A percentile compares a stretch with the other conserved stretches of the same genome.
These are phyloP conservation scores for Dendrophyllia cribrosa DNA, from an alignment of 64 coral and sea anemone genomes.

Conservation along the genomic window DNA sequence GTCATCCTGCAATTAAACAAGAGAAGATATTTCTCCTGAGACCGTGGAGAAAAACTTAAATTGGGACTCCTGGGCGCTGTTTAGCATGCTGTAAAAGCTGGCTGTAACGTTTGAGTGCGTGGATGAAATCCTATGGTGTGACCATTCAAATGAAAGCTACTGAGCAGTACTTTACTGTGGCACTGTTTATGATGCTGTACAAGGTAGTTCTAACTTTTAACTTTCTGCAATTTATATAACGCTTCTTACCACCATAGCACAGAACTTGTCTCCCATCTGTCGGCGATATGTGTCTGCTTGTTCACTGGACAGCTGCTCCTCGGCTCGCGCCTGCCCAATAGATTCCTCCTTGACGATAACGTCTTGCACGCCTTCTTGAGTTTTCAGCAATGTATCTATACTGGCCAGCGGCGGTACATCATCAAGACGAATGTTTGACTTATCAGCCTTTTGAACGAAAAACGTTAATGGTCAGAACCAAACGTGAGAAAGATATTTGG, in stretches of 20 bases:
- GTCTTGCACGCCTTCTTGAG: slow-evolving; percentile 79
- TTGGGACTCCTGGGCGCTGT: no score
- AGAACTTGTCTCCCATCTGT: slow-evolving; percentile 93
- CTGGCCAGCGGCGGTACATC: slow-evolving; percentile 70
- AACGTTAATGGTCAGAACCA: not conserved
- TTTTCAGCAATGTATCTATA: slow-evolving; percentile 66
- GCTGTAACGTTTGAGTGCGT: no score
- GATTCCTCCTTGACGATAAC: slow-evolving; percentile 87
- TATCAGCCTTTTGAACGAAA: slow-evolving; percentile 75
- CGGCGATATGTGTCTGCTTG: slow-evolving; percentile 47
- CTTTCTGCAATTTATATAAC: not conserved
- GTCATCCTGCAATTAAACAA: slow-evolving; percentile 70
- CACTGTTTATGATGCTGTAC: no score
- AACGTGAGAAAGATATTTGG: no score
- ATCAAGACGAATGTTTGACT: slow-evolving; percentile 84
- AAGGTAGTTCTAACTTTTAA: no score
- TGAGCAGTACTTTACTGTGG: no score
- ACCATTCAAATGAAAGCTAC: no score
- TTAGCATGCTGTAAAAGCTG: no score
- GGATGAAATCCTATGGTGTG: no score
- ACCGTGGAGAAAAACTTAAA: not conserved
- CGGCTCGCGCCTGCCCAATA: slow-evolving; percentile 83
- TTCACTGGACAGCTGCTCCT: slow-evolving; percentile 74
- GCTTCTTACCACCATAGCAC: slow-evolving; percentile 82
- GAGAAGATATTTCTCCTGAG: not conserved